Base-by-base conservation (phyloP, 2,888 invertebrate species). In the Mythimna albipuncta region DNA sequence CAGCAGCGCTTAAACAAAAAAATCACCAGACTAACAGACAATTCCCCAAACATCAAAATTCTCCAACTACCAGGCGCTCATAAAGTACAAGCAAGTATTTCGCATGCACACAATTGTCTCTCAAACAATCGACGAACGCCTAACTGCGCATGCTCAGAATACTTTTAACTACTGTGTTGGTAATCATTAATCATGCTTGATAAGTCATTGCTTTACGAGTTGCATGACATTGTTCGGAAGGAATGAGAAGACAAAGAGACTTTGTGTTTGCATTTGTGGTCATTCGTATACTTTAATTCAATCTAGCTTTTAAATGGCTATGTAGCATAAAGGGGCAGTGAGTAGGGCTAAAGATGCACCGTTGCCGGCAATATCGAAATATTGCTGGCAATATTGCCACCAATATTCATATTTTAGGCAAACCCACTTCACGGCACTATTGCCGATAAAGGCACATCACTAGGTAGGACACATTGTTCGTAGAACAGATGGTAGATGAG, bases 101-200 rank as follows among this genome's bases (percentile, higher is more conserved):
- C 71, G 77, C 68, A 81, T 84, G 73, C 72, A 54, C 11, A 57
- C 64, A 44, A 84, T 84, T 81, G 84, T 85, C 75, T 77, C 54
- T 26, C 38, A 76, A 76, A 84, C 85, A 85, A 85, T 85, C 66
- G 77, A 71, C 72, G 50, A 74, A 67, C 73, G 67, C 77, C 77
- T 71, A 41, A 76, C 47, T 19, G 58, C 50, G 66, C 82, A 84
- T 86, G 85, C 77, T 69, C 65, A 50, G 86, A 77, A 85, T 85
- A 71, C 64, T 84, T 77, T 63, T 68, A 57, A 61, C 66, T 61
- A 67, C 44, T 35, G 9, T 63, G 59, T 68, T 70, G 66, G 73
- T 77, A 62, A 68, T 75, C 35, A 71, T 85, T 73, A 63, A 70
- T 74, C 55, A 81, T 59, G 13, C 7, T 57, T 6, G 50, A 41